Base-by-base conservation (phyloP, 2,888 invertebrate species). In the Hofmannophila pseudospretella region DNA sequence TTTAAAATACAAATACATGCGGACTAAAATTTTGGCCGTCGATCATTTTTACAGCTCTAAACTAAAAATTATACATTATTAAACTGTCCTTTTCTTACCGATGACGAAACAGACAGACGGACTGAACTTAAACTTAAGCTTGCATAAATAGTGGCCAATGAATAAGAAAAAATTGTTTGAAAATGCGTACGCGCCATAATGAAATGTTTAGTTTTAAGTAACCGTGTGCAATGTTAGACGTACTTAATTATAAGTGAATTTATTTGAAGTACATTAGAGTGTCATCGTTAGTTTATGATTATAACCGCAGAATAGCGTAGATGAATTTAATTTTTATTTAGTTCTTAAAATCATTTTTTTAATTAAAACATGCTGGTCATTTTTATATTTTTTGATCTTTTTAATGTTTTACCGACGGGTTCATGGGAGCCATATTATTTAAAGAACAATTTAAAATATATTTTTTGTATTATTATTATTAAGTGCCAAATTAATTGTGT, bases 321-420 rank as follows among this genome's bases (percentile, higher is more conserved):
- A 16, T 16, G n/a, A 30, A 16, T 30, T 16, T 30, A n/a, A 19
- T 31, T 35, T 37, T 30, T 31, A 35, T 12, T 8, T 32, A 16
- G 20, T 20, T 37, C 27, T 36, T 7, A 23, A 5, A 19, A 20
- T n/a, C 20, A 20, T 8, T 33, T 14, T 25, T 23, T 36, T 29
- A 27, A 31, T 36, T 16, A 14, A 31, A 54, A 61, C 52, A 68
- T 63, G 64, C 67, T 67, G 67, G 67, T 54, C 66, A 67, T 67
- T 65, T 54, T 39, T 41, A 10, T 13, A 35, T 12, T 13, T 34
- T 34, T 34, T 26, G 7, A 19, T 26, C n/a, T 22, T 34, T 34
- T 34, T 14, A 7, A 19, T 13, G n/a, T 19, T 19, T 14, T 32
- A 20, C 7, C n/a, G n/a, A 5, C 16, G 16, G 3, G 16, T 16